A percentile compares a stretch with the other conserved stretches of the same genome.
Evolutionary conservation across 1,140 invertebrate genomes (phyloP).

Genomic region (Drosophila obscura): DNA sequence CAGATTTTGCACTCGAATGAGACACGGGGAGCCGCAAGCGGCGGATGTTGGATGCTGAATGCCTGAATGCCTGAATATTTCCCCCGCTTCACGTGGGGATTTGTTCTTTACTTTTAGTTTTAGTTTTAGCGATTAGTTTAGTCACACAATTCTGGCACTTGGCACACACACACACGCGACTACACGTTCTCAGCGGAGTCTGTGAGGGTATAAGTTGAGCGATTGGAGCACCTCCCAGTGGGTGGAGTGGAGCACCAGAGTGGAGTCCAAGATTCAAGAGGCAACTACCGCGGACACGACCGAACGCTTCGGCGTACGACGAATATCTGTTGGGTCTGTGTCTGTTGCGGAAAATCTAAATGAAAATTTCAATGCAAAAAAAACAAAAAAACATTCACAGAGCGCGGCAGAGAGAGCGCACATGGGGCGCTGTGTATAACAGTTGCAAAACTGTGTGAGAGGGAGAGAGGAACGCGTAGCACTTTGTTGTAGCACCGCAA

Average conservation of each 20-base stretch:
- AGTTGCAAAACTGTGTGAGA: slow-evolving; percentile 25
- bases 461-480: slow-evolving; percentile 38
- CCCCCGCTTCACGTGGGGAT: too few relatives aligned
- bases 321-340: slow-evolving; percentile 60
- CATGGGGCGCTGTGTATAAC: not conserved
- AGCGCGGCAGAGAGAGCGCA: slow-evolving; percentile 13
- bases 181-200: slow-evolving; percentile 25
- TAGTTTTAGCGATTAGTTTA: slow-evolving; percentile 40
- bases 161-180: slow-evolving; percentile 21
- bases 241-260: slow-evolving; percentile 2
- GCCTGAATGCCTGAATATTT: slow-evolving; percentile 8
- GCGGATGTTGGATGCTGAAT: slow-evolving; percentile 9
- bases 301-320: slow-evolving; percentile 68
- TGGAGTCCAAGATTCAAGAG: not conserved
- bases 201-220: slow-evolving; percentile 10
- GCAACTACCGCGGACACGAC: slow-evolving; percentile 46
- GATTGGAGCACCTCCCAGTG: too few relatives aligned
- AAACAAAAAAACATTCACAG: slow-evolving; percentile 17
- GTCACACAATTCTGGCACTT: slow-evolving; percentile 40
- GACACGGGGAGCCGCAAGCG: slow-evolving; percentile 13
- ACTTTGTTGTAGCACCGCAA: slow-evolving; percentile 38
- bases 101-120: slow-evolving; percentile 4
- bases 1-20: slow-evolving; percentile 69
- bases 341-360: slow-evolving; percentile 57
- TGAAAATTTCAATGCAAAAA: slow-evolving; percentile 59